Evolutionary conservation across 2,797 vertebrate species (phyloP).

Genomic region (Darevskia mixta): DNA sequence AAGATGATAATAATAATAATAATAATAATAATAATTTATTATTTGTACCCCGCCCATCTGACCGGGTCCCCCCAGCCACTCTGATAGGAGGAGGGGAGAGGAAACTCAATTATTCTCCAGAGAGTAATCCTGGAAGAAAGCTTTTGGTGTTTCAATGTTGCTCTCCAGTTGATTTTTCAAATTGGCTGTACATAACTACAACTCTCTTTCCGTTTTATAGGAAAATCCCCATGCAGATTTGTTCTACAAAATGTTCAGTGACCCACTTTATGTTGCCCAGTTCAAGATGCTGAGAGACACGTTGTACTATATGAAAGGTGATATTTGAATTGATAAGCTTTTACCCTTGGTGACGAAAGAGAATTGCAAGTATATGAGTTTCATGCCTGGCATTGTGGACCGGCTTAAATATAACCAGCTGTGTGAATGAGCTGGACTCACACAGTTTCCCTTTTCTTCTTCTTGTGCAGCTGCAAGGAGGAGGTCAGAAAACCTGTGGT

Average conservation of each 20-base stretch:
- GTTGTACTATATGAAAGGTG: slow-evolving; percentile 94
- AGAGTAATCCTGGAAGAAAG: not conserved
- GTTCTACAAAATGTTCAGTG: slow-evolving; percentile 93
- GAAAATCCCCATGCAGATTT: slow-evolving; percentile 81
- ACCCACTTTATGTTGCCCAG: slow-evolving; percentile 92
- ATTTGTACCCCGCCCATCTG: too few species aligned
- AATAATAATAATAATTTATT: too few species aligned
- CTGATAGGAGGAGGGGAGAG: not conserved
- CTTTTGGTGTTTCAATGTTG: not conserved
- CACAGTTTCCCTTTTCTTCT: not conserved
- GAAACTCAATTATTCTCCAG: too few species aligned
- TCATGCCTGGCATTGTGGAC: not conserved
- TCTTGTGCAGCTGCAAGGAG: not conserved
- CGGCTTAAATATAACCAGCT: not conserved
- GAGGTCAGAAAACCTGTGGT: not conserved
- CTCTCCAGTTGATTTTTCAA: not conserved
- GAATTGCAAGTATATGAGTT: not conserved
- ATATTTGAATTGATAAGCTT: not conserved
- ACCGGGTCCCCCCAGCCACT: too few species aligned
- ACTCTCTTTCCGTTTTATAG: slow-evolving; percentile 73
- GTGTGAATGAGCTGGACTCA: too few species aligned
- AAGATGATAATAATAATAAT: too few species aligned
- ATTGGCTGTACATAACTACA: not conserved
- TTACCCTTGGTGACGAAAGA: not conserved
- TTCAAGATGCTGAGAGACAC: slow-evolving; percentile 98